Conservation (phyloP, 1,140 invertebrate species). For the Reticulitermes speratus region DNA sequence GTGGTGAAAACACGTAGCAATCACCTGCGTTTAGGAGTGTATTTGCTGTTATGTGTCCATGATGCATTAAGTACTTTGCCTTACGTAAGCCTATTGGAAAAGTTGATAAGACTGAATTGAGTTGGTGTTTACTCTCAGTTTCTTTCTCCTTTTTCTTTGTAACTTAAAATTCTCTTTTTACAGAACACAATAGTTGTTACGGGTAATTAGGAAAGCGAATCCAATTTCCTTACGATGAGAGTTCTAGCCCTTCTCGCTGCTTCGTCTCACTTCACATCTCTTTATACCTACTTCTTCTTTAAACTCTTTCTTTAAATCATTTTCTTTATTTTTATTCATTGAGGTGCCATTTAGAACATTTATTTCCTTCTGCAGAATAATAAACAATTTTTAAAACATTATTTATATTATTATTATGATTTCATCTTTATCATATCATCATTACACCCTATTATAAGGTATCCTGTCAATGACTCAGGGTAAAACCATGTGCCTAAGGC, state of each 20-base stretch:
- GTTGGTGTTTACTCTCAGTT: neutral
- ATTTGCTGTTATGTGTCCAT: neutral
- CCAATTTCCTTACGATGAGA: neutral
- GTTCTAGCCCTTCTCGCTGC: neutral
- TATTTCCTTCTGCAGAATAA: neutral
- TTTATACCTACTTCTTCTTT: neutral
- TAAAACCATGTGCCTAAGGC: too few relatives aligned
- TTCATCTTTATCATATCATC: too few relatives aligned
- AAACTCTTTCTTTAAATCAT: neutral
- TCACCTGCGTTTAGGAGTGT: neutral
- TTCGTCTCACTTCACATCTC: conserved; percentile 14
- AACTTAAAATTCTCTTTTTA: neutral
- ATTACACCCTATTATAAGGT: too few relatives aligned
- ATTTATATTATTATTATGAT: too few relatives aligned
- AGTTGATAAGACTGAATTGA: neutral
- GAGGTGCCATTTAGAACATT: neutral
- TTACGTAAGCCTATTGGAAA: neutral
- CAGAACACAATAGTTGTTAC: neutral
- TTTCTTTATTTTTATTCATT: neutral
- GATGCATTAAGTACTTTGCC: neutral
- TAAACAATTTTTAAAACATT: neutral
- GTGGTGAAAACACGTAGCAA: neutral
- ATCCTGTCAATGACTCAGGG: too few relatives aligned
- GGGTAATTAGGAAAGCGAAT: neutral
- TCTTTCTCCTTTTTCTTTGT: neutral